Percentiles rank a stretch among this genome's conserved stretches.
Conservation (phyloP, 2,113 vertebrate species). For the Cricetomys ansorgei region DNA sequence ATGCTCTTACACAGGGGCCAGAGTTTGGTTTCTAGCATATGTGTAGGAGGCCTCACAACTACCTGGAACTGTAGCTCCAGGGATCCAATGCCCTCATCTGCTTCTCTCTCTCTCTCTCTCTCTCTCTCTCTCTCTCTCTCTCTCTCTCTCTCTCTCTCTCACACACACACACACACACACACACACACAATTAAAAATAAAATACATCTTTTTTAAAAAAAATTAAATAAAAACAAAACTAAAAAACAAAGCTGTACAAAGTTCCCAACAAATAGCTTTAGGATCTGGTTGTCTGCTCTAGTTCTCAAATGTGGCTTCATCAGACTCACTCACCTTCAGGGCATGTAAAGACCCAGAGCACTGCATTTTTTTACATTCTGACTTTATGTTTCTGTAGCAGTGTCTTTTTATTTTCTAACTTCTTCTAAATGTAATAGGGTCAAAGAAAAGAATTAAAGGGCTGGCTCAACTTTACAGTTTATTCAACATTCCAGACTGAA, state of each 20-base stretch:
- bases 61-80: background rate
- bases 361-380: background rate
- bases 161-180: background rate
- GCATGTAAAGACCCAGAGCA: background rate
- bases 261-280: background rate
- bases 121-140: background rate
- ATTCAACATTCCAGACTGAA: background rate
- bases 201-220: background rate
- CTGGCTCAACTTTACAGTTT: background rate
- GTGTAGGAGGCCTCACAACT: background rate
- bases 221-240: background rate
- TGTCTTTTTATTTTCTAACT: conserved; percentile 12
- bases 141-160: background rate
- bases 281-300: background rate
- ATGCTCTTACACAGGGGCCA: background rate
- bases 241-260: background rate
- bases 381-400: background rate
- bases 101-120: background rate
- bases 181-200: background rate
- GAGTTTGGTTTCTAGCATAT: background rate
- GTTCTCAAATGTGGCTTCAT: background rate
- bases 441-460: conserved; percentile 10
- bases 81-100: background rate
- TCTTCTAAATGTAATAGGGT: background rate
- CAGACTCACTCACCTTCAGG: background rate